These are phyloP conservation scores for Heliothis peltigera DNA, from an alignment of 2,888 invertebrate genomes.

Conservation along the genomic window DNA sequence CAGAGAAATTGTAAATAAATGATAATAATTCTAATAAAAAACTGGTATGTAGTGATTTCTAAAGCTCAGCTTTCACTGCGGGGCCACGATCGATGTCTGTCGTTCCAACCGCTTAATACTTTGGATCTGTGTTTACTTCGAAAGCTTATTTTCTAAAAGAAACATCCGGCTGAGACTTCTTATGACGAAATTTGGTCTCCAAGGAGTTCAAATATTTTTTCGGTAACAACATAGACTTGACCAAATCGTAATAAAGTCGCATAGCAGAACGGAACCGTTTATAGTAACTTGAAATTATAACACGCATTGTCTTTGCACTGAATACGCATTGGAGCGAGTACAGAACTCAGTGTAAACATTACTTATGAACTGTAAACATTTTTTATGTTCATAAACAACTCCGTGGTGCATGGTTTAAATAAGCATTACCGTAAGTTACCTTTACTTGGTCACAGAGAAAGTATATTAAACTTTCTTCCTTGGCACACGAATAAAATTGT, in stretches of 20 bases:
- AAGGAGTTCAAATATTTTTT: conserved; percentile 3
- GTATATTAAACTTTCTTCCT: conserved; percentile 31
- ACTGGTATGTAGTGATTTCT: conserved; percentile 57
- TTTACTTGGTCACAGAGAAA: conserved; percentile 40
- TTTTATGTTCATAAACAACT: conserved; percentile 20
- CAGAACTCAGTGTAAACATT: conserved; percentile 34
- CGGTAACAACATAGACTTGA: conserved; percentile 2
- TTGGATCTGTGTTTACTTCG: conserved; percentile 47
- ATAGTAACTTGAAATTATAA: conserved; percentile 40
- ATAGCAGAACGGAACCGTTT: conserved; percentile 5
- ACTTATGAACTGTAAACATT: conserved; percentile 36
- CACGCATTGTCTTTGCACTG: conserved; percentile 45
- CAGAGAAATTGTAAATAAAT: conserved; percentile 46
- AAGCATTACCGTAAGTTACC: conserved; percentile 5
- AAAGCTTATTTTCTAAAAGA: conserved; percentile 52
- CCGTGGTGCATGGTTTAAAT: conserved; percentile 8
- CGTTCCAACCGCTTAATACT: conserved; percentile 41
- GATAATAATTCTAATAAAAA: conserved; percentile 51
- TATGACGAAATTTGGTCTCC: conserved; percentile 1
- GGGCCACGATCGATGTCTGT: conserved; percentile 44
- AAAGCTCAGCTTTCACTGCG: conserved; percentile 59
- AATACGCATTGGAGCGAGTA: conserved; percentile 43
- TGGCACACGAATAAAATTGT: conserved; percentile 26
- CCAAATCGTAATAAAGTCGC: conserved; percentile 6
- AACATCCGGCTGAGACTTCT: conserved; percentile 31